Percentiles rank a stretch among this genome's conserved stretches.
phyloP scores from a whole-genome alignment of 2,797 vertebrate genomes.

The Orientallactaga sibirica region DNA sequence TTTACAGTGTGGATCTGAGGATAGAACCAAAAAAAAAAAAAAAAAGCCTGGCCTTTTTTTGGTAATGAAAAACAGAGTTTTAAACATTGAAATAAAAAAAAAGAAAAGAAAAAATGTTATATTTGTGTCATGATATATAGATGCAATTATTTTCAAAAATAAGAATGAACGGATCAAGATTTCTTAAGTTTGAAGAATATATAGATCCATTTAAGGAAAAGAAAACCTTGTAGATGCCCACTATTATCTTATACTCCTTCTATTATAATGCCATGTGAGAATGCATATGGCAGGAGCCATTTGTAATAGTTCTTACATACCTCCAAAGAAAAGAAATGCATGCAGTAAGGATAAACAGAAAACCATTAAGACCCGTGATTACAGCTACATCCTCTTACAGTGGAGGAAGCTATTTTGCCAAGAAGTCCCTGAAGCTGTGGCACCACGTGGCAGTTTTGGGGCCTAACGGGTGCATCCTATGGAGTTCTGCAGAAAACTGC shows the following conservation, averaged over 20 bases:
- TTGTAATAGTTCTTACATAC: background rate
- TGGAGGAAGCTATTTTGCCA: rapidly evolving
- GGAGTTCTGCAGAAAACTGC: background rate
- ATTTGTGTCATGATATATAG: background rate
- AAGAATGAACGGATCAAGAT: background rate
- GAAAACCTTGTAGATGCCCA: background rate
- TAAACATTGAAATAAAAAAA: background rate
- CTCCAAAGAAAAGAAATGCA: background rate
- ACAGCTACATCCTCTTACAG: rapidly evolving
- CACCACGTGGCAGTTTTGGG: rapidly evolving
- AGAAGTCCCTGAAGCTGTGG: background rate
- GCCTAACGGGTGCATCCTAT: rapidly evolving
- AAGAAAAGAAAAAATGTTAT: constrained; percentile 14
- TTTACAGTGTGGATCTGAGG: background rate
- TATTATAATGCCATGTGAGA: background rate
- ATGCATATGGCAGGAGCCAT: background rate
- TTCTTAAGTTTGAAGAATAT: background rate
- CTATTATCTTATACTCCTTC: background rate
- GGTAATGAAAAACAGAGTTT: constrained; percentile 79
- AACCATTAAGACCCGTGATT: rapidly evolving
- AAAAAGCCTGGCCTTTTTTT: constrained; percentile 13
- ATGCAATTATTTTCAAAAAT: background rate
- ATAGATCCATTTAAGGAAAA: background rate
- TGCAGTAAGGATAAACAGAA: background rate
- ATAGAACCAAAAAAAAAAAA: background rate